A percentile compares a stretch with the other conserved stretches of the same genome.
These are phyloP conservation scores for Semicossyphus pulcher DNA, from an alignment of 2,113 vertebrate species.

Conservation along the genomic window DNA sequence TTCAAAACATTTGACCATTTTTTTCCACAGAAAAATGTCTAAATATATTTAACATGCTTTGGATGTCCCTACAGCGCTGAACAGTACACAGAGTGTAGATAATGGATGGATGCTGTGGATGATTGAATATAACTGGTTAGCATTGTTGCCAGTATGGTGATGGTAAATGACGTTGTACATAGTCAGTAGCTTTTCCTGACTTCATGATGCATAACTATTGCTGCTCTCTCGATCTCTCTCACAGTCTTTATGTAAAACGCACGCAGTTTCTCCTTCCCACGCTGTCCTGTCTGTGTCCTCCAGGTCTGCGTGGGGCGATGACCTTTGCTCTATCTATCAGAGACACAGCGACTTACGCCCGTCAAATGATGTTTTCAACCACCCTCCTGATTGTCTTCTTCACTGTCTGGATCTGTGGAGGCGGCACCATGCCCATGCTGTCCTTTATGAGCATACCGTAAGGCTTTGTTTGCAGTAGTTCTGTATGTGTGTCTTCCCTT, in stretches of 20 bases:
- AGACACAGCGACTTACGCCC: constrained; percentile 94
- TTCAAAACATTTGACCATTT: no score
- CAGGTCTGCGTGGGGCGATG: constrained; percentile 97
- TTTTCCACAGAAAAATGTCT: no score
- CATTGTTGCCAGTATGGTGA: no score
- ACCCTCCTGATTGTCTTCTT: constrained; percentile 97
- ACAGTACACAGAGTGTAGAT: no score
- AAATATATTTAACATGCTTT: no score
- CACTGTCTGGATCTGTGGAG: constrained; percentile 96
- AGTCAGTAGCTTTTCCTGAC: no score
- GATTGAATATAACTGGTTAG: no score
- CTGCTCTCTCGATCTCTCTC: no score
- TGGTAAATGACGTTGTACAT: no score
- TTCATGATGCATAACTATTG: no score
- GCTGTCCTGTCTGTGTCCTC: background rate
- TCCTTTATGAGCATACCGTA: constrained; percentile 94
- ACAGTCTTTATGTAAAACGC: background rate
- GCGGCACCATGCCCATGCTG: constrained; percentile 94
- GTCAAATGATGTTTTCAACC: constrained; percentile 98
- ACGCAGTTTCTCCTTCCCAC: background rate
- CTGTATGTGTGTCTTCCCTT: background rate
- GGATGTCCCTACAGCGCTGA: no score
- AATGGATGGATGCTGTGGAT: no score
- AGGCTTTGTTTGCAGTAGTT: constrained; percentile 15
- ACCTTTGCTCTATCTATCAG: constrained; percentile 96